phyloP scores from a whole-genome alignment of 1,140 invertebrate species.

The Chionoecetes opilio region DNA sequence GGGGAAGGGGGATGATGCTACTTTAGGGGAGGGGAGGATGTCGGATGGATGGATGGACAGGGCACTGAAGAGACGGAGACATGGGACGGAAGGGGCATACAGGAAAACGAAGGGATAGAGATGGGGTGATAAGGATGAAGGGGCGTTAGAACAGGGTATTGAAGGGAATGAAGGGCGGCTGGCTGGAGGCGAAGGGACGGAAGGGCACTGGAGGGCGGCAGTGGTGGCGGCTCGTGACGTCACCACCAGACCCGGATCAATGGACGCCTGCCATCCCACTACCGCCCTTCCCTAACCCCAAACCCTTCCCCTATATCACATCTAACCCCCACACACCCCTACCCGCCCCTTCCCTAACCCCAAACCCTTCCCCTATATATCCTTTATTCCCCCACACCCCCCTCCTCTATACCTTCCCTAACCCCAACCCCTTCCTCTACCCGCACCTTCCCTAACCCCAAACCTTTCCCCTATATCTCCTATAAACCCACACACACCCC shows the following conservation, averaged over 20 bases:
- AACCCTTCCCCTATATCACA: too few relatives aligned
- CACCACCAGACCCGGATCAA: neutral
- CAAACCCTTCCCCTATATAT: too few relatives aligned
- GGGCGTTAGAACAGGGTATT: neutral
- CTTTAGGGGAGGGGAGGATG: neutral
- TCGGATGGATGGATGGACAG: neutral
- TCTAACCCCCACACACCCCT: too few relatives aligned
- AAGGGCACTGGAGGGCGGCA: neutral
- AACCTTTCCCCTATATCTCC: too few relatives aligned
- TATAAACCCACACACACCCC: too few relatives aligned
- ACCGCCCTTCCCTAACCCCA: neutral
- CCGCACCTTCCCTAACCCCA: too few relatives aligned
- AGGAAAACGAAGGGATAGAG: too few relatives aligned
- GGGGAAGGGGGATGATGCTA: neutral
- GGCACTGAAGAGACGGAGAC: neutral
- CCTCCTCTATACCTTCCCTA: too few relatives aligned
- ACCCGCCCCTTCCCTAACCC: too few relatives aligned
- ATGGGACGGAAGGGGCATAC: too few relatives aligned
- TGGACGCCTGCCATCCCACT: neutral
- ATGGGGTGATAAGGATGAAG: neutral
- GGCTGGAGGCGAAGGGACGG: neutral
- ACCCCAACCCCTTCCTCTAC: too few relatives aligned
- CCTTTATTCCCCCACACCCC: too few relatives aligned
- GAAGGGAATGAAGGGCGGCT: neutral
- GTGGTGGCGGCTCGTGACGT: slow-evolving; percentile 12